Conservation (phyloP, 2,888 invertebrate species). For the Sesia bembeciformis region DNA sequence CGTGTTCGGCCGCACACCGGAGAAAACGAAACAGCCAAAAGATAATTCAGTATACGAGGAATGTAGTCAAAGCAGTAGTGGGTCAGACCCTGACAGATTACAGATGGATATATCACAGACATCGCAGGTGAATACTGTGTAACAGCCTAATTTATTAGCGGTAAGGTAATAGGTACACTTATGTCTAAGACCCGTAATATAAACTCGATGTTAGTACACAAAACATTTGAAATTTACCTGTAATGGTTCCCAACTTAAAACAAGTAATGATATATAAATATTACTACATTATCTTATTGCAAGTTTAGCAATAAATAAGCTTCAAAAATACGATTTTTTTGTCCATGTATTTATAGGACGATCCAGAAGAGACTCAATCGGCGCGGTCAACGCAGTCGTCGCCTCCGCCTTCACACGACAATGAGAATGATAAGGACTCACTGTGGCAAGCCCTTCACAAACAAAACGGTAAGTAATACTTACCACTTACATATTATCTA, state of each 20-base stretch:
- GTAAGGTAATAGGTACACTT: too few relatives aligned
- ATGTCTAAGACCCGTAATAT: too few relatives aligned
- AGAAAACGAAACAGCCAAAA: constrained; percentile 41
- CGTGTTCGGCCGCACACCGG: constrained; percentile 34
- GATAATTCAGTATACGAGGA: constrained; percentile 73
- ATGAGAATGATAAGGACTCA: constrained; percentile 70
- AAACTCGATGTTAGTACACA: too few relatives aligned
- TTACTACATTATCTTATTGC: too few relatives aligned
- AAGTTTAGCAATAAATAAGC: too few relatives aligned
- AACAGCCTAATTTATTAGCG: background rate
- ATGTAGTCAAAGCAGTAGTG: constrained; percentile 79
- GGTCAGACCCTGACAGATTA: constrained; percentile 83
- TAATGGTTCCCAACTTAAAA: too few relatives aligned
- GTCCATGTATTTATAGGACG: constrained; percentile 40
- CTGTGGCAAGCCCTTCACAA: constrained; percentile 69
- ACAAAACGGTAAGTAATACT: constrained; percentile 61
- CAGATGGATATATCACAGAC: constrained; percentile 80
- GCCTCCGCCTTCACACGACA: constrained; percentile 52
- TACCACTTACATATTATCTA: too few relatives aligned
- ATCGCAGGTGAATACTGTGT: constrained; percentile 45
- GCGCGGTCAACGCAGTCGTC: constrained; percentile 63
- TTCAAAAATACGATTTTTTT: background rate
- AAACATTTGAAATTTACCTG: too few relatives aligned
- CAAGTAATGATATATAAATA: too few relatives aligned
- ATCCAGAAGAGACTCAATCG: constrained; percentile 66